Percentiles rank a stretch among this genome's conserved stretches.
Conservation (phyloP, 2,888 invertebrate species). For the Stenodema calcarata region DNA sequence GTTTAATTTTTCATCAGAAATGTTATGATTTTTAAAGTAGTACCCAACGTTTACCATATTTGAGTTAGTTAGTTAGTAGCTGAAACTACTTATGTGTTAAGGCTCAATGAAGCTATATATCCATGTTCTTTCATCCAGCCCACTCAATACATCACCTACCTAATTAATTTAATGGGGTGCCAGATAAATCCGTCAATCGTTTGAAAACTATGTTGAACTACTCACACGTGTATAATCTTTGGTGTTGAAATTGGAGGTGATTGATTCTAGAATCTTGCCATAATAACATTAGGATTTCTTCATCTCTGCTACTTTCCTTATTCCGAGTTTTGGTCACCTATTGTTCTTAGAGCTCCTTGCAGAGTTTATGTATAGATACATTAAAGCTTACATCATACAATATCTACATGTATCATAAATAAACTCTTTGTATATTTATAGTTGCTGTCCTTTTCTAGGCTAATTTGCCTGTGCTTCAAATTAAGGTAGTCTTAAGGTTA, state of each 20-base stretch:
- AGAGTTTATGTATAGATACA: conserved; percentile 34
- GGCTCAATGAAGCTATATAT: neutral
- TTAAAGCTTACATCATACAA: neutral
- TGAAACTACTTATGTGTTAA: neutral
- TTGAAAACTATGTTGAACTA: neutral
- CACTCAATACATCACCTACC: neutral
- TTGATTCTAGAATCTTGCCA: neutral
- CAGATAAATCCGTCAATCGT: neutral
- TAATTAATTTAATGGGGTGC: neutral
- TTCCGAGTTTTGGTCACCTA: conserved; percentile 2
- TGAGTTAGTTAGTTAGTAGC: neutral
- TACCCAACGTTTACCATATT: neutral
- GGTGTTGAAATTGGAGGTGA: neutral
- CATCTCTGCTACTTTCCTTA: neutral
- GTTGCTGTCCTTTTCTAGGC: conserved; percentile 49
- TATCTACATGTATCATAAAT: conserved; percentile 27
- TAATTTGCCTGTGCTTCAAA: conserved; percentile 49
- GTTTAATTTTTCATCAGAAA: neutral
- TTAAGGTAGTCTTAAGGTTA: conserved; percentile 41
- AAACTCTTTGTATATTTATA: conserved; percentile 47
- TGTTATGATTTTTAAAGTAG: neutral
- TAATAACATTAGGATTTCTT: neutral
- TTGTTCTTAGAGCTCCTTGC: conserved; percentile 15
- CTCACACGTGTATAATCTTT: neutral
- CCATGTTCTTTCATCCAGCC: neutral